Base-by-base conservation (phyloP, 2,797 vertebrate species). In the Arnoldichthys spilopterus region DNA sequence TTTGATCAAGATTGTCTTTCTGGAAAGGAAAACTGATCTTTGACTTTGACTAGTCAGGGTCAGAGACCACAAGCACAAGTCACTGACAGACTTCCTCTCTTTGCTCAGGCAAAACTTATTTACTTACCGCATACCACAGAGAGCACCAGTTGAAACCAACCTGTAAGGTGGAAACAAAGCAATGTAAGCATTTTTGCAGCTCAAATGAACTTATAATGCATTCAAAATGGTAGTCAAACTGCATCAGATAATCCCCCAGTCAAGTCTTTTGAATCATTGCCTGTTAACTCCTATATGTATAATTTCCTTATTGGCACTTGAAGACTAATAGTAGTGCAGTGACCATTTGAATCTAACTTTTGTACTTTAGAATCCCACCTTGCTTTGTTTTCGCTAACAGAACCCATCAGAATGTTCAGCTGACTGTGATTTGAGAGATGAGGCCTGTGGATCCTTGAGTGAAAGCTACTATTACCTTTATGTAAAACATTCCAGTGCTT, bases 21-120 rank as follows among this genome's bases (percentile, higher is more conserved):
- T 62, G 32, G 61, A 62, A 77, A 66, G 18, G 5, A 9, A 69
- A 72, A 37, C 6, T 30, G 26, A 61, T 61, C 58, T 61, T 58
- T 58, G 61, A 58, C 51, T 34, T 81, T 72, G 40, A 28, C n/a
- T 59, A 32, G 69, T 81, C 74, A 77, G 79, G 74, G 79, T 77
- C 9, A 18, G 62, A 76, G 45, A 77, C 68, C 74, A 20, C 74
- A 72, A 30, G 80, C 32, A 7, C 62, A 71, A n/a, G 13, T 43
- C 15, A n/a, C 67, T 61, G 59, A 78, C 45, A 32, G 37, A 68
- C 79, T 78, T 84, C 76, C 82, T 63, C 47, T 78, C 26, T 67
- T 51, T 45, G 75, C 34, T 75, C 24, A 43, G 70, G 20, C 32
- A 43, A 45, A 47, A 74, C 53, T 78, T 13, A 32, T 61, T 61